Evolutionary conservation across 2,888 invertebrate species (phyloP).

Genomic region (Tenthredo mesomela): DNA sequence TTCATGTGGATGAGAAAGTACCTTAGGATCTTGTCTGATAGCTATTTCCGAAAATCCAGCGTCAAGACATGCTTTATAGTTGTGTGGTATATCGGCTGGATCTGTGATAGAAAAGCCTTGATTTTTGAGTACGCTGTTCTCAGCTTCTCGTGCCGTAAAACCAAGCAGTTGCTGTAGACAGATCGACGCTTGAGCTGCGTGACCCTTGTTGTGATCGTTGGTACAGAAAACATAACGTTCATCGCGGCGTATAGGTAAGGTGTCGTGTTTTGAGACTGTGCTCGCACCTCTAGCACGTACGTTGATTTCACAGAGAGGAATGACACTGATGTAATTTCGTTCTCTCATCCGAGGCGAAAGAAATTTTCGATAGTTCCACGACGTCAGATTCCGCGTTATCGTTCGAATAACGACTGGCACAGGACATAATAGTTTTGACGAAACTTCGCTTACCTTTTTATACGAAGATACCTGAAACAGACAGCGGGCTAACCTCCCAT

Average conservation of each 20-base stretch:
- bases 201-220: neutral
- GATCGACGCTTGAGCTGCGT: neutral
- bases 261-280: neutral
- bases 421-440: neutral
- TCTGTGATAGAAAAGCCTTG: neutral
- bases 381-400: neutral
- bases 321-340: neutral
- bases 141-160: neutral
- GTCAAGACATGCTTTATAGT: neutral
- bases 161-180: neutral
- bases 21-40: neutral
- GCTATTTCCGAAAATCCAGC: neutral
- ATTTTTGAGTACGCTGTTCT: neutral
- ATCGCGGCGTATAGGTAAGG: neutral
- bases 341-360: neutral
- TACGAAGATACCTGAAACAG: neutral
- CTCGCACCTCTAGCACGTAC: neutral
- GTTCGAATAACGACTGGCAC: neutral
- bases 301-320: too few species aligned
- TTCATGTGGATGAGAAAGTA: neutral
- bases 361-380: neutral
- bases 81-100: neutral
- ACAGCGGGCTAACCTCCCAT: neutral
- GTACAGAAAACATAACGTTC: neutral
- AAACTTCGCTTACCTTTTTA: neutral